These are phyloP conservation scores for Hyperoplus lanceolatus DNA, from an alignment of 2,797 vertebrate genomes.

Conservation along the genomic window DNA sequence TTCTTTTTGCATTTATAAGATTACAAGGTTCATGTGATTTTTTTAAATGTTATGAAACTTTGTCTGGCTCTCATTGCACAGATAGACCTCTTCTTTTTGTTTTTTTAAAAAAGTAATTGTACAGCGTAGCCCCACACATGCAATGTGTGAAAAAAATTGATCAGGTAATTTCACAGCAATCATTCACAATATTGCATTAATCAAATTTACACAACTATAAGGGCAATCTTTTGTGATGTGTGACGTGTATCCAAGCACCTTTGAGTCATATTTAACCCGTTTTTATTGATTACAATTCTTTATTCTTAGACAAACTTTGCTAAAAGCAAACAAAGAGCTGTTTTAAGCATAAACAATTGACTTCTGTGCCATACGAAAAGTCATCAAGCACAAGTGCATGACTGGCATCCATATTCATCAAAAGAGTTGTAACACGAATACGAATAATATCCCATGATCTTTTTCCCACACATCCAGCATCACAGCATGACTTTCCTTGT, in stretches of 20 bases:
- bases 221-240: constrained; percentile 13
- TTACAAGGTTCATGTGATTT: constrained; percentile 17
- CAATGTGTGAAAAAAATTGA: constrained; percentile 49
- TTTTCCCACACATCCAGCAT: background rate
- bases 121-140: constrained; percentile 25
- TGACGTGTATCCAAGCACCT: constrained; percentile 14
- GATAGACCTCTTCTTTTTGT: constrained; percentile 9
- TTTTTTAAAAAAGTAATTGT: constrained; percentile 31
- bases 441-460: constrained; percentile 3
- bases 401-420: constrained; percentile 28
- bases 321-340: constrained; percentile 15
- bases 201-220: constrained; percentile 20
- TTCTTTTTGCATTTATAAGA: constrained; percentile 27
- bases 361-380: constrained; percentile 47
- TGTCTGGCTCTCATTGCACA: constrained; percentile 34
- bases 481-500: constrained; percentile 53
- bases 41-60: constrained; percentile 6
- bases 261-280: constrained; percentile 9
- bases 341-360: constrained; percentile 48
- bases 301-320: constrained; percentile 10
- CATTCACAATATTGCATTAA: constrained; percentile 10
- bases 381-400: constrained; percentile 64
- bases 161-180: constrained; percentile 23
- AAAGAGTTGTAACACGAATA: constrained; percentile 8
- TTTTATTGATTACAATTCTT: constrained; percentile 12